Evolutionary conservation across 2,888 invertebrate genomes (phyloP).

Genomic region (Ectobius pallidus): DNA sequence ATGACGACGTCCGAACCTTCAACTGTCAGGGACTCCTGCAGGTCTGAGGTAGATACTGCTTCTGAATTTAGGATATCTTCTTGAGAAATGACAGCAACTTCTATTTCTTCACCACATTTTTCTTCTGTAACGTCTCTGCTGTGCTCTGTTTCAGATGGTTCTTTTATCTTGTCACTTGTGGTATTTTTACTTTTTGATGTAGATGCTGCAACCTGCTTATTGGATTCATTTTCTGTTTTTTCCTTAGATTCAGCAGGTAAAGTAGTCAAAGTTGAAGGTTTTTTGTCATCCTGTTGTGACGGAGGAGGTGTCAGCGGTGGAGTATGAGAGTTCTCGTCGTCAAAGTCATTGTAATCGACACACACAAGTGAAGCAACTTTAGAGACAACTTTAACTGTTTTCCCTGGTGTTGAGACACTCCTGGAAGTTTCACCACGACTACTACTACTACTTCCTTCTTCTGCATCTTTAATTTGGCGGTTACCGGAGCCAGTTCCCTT

Average conservation of each 20-base stretch:
- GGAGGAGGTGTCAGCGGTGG: conserved; percentile 52
- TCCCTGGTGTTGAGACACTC: neutral
- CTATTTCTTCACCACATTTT: conserved; percentile 23
- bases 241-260: neutral
- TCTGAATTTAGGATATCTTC: conserved; percentile 22
- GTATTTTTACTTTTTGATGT: conserved; percentile 8
- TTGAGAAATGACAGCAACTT: conserved; percentile 3
- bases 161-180: neutral
- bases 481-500: conserved; percentile 10
- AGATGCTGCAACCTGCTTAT: neutral
- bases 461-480: neutral
- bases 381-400: conserved; percentile 8
- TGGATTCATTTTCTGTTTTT: neutral
- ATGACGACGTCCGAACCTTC: conserved; percentile 32
- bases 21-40: conserved; percentile 15
- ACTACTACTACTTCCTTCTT: neutral
- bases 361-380: conserved; percentile 62
- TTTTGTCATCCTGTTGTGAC: neutral
- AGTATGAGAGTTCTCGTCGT: conserved; percentile 61
- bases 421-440: neutral
- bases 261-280: neutral
- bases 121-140: neutral
- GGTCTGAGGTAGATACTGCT: conserved; percentile 27
- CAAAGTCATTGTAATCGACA: conserved; percentile 65
- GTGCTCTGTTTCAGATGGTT: neutral